Base-by-base conservation (phyloP, 1,140 invertebrate species). In the Cecropterus lyciades region DNA sequence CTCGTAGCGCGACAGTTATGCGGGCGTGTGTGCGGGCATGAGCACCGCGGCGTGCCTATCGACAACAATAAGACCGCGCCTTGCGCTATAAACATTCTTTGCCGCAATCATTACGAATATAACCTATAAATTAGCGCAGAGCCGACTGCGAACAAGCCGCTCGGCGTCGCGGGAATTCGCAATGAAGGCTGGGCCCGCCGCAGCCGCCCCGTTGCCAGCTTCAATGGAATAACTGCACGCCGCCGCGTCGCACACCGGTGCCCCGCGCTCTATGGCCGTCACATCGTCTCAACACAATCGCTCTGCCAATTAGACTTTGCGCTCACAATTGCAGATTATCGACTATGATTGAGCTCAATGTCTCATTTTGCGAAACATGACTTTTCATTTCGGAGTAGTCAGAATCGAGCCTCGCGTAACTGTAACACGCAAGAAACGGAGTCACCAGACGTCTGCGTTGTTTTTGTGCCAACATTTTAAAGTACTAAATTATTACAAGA, bases 11-110 rank as follows among this genome's bases (percentile, higher is more conserved):
- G 82, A 85, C 80, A 84, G 84, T 79, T 82, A 85, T 86, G 73
- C 77, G 77, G 73, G 79, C 80, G 74, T 77, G 78, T 78, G 77
- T 75, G 77, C 68, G 69, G 56, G 79, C 73, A 69, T 68, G 76
- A 75, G 57, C 65, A 67, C 68, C 51, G 67, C 71, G 69, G 74
- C 72, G 79, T 80, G 79, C 77, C 77, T 81, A 77, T 79, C 75
- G 77, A 82, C 79, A 86, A 87, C 82, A 87, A 87, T 91, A 79
- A 83, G 79, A 83, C 84, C 83, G 80, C 80, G 77, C 80, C 84
- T 86, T 77, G 74, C 73, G 77, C 82, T 75, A 81, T 89, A 86
- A 83, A 87, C 84, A 88, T 88, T 88, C 82, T 89, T 88, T 80
- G 82, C 70, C 75, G 75, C 81, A 81, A 84, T 89, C 79, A 85